phyloP scores from a whole-genome alignment of 2,888 invertebrate genomes.

The Allacma fusca region DNA sequence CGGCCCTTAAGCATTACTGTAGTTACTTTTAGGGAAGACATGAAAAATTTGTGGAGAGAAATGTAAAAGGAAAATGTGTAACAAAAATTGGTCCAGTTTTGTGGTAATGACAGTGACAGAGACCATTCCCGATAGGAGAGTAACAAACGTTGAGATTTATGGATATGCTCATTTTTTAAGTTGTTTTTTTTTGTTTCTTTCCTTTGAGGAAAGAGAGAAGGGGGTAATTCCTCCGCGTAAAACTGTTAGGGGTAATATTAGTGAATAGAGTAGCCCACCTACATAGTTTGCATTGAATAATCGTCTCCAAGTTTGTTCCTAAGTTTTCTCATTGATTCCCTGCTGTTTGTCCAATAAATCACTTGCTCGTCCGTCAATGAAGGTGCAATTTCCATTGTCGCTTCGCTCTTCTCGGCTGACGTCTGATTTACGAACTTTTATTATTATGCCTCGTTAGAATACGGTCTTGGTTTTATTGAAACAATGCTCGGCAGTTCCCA shows the following conservation, averaged over 20 bases:
- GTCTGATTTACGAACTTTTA: slow-evolving; percentile 39
- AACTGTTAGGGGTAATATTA: slow-evolving; percentile 20
- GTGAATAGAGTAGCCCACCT: slow-evolving; percentile 39
- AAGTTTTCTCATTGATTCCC: slow-evolving; percentile 43
- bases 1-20: too few relatives aligned
- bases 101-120: too few relatives aligned
- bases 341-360: slow-evolving; percentile 43
- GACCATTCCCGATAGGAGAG: too few relatives aligned
- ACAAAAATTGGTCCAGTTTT: background rate
- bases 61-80: too few relatives aligned
- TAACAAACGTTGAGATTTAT: background rate
- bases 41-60: too few relatives aligned
- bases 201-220: background rate
- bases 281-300: slow-evolving; percentile 43
- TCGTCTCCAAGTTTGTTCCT: slow-evolving; percentile 34
- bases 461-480: slow-evolving; percentile 3
- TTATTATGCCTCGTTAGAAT: slow-evolving; percentile 42
- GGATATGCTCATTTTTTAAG: slow-evolving; percentile 1
- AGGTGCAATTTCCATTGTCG: slow-evolving; percentile 44
- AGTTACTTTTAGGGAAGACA: too few relatives aligned
- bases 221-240: background rate
- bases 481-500: slow-evolving; percentile 24
- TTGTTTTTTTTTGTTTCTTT: background rate
- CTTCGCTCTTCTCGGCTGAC: slow-evolving; percentile 25
- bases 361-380: slow-evolving; percentile 32